Evolutionary conservation across 2,888 invertebrate species (phyloP).

Genomic region (Zeuzera pyrina): DNA sequence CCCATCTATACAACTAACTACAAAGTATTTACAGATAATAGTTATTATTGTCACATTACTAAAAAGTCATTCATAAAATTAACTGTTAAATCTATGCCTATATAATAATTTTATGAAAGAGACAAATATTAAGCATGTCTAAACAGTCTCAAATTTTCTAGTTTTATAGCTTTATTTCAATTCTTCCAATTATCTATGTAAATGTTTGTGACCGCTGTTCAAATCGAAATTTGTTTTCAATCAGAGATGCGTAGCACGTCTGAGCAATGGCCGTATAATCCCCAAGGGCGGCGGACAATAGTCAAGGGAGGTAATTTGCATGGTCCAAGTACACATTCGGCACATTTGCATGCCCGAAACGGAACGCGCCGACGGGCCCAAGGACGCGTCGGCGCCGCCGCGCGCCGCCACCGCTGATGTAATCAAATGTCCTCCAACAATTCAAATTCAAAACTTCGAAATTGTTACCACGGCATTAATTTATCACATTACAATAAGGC

Average conservation of each 20-base stretch:
- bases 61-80: too few species aligned
- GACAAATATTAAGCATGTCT: too few species aligned
- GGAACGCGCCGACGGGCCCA: constrained; percentile 29
- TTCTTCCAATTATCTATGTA: too few species aligned
- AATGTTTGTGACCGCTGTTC: background rate
- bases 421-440: constrained; percentile 41
- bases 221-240: constrained; percentile 51
- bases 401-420: constrained; percentile 49
- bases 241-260: constrained; percentile 53
- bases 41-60: too few species aligned
- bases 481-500: constrained; percentile 26
- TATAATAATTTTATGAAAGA: too few species aligned
- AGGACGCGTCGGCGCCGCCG: constrained; percentile 24
- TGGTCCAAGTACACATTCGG: constrained; percentile 44
- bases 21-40: too few species aligned
- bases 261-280: constrained; percentile 42
- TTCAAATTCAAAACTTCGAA: constrained; percentile 53
- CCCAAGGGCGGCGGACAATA: constrained; percentile 63
- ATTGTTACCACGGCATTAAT: constrained; percentile 44
- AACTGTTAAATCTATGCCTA: too few species aligned
- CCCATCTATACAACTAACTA: too few species aligned
- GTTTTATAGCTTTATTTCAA: too few species aligned
- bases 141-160: too few species aligned
- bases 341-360: constrained; percentile 63
- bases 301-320: constrained; percentile 58